phyloP scores from a whole-genome alignment of 2,113 vertebrate genomes.

The Cervus canadensis region DNA sequence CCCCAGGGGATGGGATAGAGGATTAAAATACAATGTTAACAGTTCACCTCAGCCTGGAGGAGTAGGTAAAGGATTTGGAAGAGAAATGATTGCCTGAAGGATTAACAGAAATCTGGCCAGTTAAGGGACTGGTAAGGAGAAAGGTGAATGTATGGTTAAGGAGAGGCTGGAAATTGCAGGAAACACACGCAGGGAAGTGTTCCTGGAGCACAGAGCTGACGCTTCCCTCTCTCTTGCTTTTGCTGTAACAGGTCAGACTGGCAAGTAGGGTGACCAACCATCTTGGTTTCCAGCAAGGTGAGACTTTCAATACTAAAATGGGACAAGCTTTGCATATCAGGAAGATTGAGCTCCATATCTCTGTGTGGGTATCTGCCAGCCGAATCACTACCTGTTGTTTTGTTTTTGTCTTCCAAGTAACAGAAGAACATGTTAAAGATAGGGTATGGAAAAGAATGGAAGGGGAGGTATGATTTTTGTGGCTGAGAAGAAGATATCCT shows the following conservation, averaged over 20 bases:
- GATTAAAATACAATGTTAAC: background rate
- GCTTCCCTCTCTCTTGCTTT: background rate
- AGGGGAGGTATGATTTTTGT: background rate
- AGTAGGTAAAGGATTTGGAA: background rate
- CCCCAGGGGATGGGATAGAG: background rate
- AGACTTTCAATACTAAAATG: background rate
- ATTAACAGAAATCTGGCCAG: background rate
- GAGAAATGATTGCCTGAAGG: background rate
- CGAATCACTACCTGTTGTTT: background rate
- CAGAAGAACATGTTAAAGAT: background rate
- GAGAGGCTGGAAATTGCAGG: background rate
- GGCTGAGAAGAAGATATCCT: background rate
- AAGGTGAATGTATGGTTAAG: background rate
- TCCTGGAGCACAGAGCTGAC: background rate
- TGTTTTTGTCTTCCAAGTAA: background rate
- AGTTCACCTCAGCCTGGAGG: background rate
- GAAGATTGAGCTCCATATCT: background rate
- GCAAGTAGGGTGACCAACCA: background rate
- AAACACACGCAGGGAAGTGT: rapidly evolving
- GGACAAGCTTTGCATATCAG: background rate
- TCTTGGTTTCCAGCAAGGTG: background rate
- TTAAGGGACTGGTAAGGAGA: background rate
- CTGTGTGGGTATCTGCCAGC: background rate
- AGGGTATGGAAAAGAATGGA: background rate
- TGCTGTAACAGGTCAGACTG: background rate